Conservation (phyloP, 2,113 vertebrate species). For the Choloepus hoffmanni region DNA sequence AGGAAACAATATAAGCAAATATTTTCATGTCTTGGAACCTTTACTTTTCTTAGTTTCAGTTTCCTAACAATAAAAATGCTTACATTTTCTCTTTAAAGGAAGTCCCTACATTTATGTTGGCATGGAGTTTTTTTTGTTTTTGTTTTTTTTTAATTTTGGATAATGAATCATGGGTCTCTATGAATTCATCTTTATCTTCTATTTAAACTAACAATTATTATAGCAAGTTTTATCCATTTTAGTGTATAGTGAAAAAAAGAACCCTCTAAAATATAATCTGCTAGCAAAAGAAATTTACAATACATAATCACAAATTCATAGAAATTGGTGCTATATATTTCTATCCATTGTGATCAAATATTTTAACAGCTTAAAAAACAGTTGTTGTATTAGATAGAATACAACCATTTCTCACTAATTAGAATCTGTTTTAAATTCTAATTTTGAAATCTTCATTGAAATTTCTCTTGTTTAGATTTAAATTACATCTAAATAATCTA, state of each 20-base stretch:
- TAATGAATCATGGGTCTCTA: not conserved
- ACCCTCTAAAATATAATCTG: not conserved
- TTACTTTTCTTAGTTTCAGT: constrained; percentile 31
- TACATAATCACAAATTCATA: not conserved
- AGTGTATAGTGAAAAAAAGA: not conserved
- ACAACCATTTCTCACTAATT: not conserved
- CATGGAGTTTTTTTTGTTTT: not conserved
- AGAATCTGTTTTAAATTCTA: not conserved
- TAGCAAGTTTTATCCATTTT: not conserved
- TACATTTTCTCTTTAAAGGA: not conserved
- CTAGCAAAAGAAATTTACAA: constrained; percentile 13
- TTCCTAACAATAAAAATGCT: not conserved
- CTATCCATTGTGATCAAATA: not conserved
- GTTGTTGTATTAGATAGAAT: not conserved
- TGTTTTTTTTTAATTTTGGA: not conserved
- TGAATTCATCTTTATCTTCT: not conserved
- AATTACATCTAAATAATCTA: not conserved
- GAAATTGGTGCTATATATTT: not conserved
- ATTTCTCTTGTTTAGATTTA: not conserved
- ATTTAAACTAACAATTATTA: not conserved
- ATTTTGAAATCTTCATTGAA: not conserved
- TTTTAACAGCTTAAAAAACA: not conserved
- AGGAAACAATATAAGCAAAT: not conserved
- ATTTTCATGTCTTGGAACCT: not conserved
- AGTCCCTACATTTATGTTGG: not conserved